Conservation (phyloP, 2,888 invertebrate species). For the Coelogynopora nodosa region DNA sequence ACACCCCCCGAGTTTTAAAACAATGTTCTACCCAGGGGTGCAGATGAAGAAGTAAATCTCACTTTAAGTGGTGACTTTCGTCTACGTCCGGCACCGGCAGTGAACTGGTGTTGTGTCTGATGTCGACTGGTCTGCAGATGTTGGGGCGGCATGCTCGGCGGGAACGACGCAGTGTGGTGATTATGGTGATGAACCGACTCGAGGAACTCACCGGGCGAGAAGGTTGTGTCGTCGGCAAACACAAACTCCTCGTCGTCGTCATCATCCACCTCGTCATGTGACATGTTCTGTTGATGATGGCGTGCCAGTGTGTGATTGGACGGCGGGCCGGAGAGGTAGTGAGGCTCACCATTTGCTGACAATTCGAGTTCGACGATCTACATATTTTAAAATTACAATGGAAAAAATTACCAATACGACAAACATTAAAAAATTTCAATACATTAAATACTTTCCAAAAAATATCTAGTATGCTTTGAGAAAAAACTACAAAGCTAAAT, state of each 20-base stretch:
- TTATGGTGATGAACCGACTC: background rate
- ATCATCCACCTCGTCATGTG: background rate
- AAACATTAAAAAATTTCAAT: background rate
- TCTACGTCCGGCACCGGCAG: background rate
- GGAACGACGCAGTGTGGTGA: too few relatives aligned
- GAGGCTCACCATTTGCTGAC: background rate
- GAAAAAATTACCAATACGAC: background rate
- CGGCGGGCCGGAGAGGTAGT: background rate
- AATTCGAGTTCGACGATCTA: slow-evolving; percentile 1
- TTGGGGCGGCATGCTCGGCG: background rate
- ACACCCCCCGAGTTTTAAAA: too few relatives aligned
- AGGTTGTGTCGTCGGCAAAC: background rate
- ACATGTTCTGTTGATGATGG: background rate
- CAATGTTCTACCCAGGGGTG: too few relatives aligned
- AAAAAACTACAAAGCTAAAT: too few relatives aligned
- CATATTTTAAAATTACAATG: background rate
- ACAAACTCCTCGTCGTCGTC: background rate
- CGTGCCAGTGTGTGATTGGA: background rate
- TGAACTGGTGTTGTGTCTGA: background rate
- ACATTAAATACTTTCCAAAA: background rate
- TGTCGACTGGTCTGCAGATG: background rate
- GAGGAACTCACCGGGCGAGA: slow-evolving; percentile 1
- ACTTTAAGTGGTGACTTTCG: background rate
- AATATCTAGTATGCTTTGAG: too few relatives aligned
- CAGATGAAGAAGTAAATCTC: background rate